Conservation (phyloP, 2,797 vertebrate genomes). For the Siniperca scherzeri region DNA sequence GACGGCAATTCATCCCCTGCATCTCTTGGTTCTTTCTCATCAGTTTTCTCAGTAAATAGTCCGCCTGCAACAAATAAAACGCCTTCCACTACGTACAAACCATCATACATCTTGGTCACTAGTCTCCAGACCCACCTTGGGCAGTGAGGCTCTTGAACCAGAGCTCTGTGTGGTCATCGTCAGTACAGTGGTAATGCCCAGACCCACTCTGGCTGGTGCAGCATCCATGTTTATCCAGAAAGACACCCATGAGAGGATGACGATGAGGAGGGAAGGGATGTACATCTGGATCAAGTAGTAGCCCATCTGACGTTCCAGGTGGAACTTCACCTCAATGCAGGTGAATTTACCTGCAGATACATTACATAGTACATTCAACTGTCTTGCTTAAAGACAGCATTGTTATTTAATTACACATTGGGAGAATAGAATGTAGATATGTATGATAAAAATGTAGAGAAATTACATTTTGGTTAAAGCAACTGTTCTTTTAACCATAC, state of each 20-base stretch:
- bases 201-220: slow-evolving; percentile 92
- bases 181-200: slow-evolving; percentile 95
- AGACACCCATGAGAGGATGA: slow-evolving; percentile 96
- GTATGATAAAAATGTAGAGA: not conserved
- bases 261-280: slow-evolving; percentile 95
- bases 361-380: not conserved
- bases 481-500: not conserved
- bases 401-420: not conserved
- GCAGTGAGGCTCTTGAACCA: slow-evolving; percentile 94
- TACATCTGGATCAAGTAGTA: slow-evolving; percentile 99
- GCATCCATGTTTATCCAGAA: slow-evolving; percentile 99
- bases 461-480: not conserved
- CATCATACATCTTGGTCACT: not conserved
- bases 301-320: slow-evolving; percentile 96
- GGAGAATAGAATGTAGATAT: not conserved
- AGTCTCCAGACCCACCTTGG: slow-evolving; percentile 87
- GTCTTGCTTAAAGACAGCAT: not conserved
- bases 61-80: not conserved
- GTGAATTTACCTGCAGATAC: slow-evolving; percentile 91
- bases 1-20: not conserved
- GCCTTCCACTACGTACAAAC: not conserved
- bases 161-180: slow-evolving; percentile 98
- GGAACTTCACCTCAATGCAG: slow-evolving; percentile 97
- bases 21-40: not conserved
- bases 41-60: not conserved